Percentiles rank a stretch among this genome's conserved stretches.
Conservation (phyloP, 2,113 vertebrate genomes). For the Anser cygnoides region DNA sequence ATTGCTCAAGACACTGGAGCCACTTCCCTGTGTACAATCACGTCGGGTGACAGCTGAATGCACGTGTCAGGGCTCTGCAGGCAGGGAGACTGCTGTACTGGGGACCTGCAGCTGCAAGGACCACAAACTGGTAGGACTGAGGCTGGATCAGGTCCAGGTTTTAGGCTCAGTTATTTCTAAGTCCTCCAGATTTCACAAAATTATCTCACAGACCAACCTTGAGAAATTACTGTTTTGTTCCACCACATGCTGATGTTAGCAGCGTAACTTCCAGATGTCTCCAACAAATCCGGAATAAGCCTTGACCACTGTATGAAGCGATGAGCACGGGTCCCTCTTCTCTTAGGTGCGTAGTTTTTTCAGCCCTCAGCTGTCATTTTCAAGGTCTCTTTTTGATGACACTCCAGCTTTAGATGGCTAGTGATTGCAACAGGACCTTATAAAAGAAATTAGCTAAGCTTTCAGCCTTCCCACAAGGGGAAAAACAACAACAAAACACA, state of each 20-base stretch:
- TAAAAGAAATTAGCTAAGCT: not conserved
- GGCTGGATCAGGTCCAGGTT: not conserved
- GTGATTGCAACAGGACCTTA: not conserved
- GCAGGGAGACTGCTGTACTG: too few relatives aligned
- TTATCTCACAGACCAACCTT: not conserved
- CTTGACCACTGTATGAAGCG: not conserved
- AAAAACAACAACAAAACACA: not conserved
- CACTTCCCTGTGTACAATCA: not conserved
- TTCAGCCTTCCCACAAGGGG: not conserved
- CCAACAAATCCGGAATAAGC: not conserved
- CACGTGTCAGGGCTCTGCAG: too few relatives aligned
- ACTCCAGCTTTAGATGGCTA: not conserved
- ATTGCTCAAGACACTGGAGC: not conserved
- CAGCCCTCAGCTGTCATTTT: not conserved
- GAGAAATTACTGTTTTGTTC: not conserved
- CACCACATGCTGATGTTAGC: rapidly evolving
- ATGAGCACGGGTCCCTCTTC: not conserved
- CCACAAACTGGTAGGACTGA: not conserved
- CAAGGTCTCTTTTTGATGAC: not conserved
- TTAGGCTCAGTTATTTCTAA: not conserved
- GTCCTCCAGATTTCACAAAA: not conserved
- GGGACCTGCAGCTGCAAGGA: not conserved
- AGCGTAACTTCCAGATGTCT: not conserved
- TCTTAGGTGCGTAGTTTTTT: not conserved
- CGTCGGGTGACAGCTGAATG: too few relatives aligned